Evolutionary conservation across 2,797 vertebrate genomes (phyloP).

Genomic region (Malacoctenus gilli): DNA sequence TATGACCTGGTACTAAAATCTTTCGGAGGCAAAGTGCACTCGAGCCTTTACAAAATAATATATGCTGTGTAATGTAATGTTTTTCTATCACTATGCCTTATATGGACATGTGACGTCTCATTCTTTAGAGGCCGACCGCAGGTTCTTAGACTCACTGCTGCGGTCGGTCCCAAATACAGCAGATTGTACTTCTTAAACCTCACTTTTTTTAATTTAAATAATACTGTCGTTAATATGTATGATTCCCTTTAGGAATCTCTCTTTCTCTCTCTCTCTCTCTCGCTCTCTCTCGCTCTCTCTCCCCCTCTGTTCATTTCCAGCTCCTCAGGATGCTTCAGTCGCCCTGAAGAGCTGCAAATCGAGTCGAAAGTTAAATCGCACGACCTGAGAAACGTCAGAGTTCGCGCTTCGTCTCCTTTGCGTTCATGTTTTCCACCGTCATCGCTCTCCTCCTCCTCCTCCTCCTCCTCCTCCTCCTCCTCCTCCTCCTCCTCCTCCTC

Average conservation of each 20-base stretch:
- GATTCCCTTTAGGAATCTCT: slow-evolving; percentile 48
- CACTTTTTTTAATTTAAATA: slow-evolving; percentile 9
- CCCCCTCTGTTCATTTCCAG: too few species aligned
- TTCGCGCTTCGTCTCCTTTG: background rate
- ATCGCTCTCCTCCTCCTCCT: background rate
- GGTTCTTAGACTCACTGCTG: slow-evolving; percentile 44
- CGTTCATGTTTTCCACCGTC: slow-evolving; percentile 7
- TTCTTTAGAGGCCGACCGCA: slow-evolving; percentile 51
- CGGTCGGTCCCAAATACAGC: slow-evolving; percentile 32
- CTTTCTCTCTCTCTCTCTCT: slow-evolving; percentile 5
- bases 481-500: too few species aligned
- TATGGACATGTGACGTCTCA: slow-evolving; percentile 59
- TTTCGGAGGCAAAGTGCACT: slow-evolving; percentile 20
- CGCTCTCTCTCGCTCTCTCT: slow-evolving; percentile 14
- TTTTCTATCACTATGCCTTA: slow-evolving; percentile 69
- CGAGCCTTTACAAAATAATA: slow-evolving; percentile 27
- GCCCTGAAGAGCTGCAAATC: slow-evolving; percentile 15
- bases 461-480: too few species aligned
- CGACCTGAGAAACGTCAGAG: slow-evolving; percentile 1
- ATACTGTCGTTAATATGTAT: slow-evolving; percentile 35
- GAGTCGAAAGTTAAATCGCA: slow-evolving; percentile 6
- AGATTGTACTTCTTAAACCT: slow-evolving; percentile 13
- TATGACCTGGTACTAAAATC: slow-evolving; percentile 37
- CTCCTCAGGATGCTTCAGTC: slow-evolving; percentile 59
- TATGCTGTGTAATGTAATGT: slow-evolving; percentile 35